phyloP scores from a whole-genome alignment of 2,888 invertebrate genomes.

The Amphipoea oculea region DNA sequence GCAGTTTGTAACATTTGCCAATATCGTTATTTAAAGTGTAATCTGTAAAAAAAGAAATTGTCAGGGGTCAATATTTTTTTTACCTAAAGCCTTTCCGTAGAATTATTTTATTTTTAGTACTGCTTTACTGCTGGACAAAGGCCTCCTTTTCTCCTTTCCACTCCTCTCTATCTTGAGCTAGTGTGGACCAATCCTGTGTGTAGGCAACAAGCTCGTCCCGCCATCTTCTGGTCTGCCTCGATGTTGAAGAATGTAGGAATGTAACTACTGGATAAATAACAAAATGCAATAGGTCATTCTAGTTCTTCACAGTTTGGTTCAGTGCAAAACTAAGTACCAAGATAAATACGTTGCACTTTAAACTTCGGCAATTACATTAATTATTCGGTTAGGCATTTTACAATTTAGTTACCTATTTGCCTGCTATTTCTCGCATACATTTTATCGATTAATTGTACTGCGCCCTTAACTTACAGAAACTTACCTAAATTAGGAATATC shows the following conservation, averaged over 20 bases:
- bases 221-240: background rate
- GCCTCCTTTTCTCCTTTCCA: background rate
- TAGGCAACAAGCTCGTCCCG: too few species aligned
- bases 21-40: slow-evolving; percentile 72
- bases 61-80: too few species aligned
- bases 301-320: background rate
- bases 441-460: background rate
- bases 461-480: background rate
- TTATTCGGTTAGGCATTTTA: background rate
- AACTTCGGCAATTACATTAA: background rate
- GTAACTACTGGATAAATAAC: background rate
- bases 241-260: background rate
- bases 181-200: background rate
- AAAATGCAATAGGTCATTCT: background rate
- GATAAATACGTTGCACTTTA: background rate
- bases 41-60: slow-evolving; percentile 67
- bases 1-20: slow-evolving; percentile 82
- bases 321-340: background rate
- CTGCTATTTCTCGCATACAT: background rate
- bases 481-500: slow-evolving; percentile 78
- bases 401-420: background rate
- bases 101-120: background rate
- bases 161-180: background rate
- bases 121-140: too few species aligned
- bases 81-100: background rate